phyloP scores from a whole-genome alignment of 1,140 invertebrate species.

The Caenorhabditis inopinata region DNA sequence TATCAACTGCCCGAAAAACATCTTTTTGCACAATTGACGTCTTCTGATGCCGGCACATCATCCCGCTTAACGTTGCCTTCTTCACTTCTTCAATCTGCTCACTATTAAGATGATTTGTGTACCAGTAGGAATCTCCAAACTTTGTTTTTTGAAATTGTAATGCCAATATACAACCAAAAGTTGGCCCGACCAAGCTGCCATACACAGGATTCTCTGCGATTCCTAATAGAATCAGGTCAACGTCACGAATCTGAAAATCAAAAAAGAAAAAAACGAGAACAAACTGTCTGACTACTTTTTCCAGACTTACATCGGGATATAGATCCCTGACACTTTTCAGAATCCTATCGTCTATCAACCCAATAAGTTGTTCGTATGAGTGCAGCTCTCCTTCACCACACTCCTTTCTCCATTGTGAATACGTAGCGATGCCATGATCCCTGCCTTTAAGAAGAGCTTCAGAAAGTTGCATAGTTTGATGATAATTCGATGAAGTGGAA shows the following conservation, averaged over 20 bases:
- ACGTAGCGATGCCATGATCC: neutral
- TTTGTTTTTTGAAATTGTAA: conserved; percentile 3
- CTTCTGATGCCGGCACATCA: conserved; percentile 16
- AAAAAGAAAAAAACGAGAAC: too few relatives aligned
- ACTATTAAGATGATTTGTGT: neutral
- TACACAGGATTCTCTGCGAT: neutral
- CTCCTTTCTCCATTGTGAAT: neutral
- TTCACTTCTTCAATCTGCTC: neutral
- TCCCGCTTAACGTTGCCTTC: neutral
- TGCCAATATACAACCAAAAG: neutral
- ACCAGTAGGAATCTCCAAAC: conserved; percentile 2
- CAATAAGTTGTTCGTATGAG: neutral
- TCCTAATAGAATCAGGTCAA: neutral
- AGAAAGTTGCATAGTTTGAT: neutral
- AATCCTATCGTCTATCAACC: neutral
- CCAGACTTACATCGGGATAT: neutral
- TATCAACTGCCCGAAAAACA: neutral
- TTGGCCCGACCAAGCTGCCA: neutral
- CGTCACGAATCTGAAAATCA: neutral
- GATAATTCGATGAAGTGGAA: neutral
- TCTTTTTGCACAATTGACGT: neutral
- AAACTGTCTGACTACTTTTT: too few relatives aligned
- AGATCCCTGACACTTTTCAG: neutral
- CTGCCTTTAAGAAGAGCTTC: neutral
- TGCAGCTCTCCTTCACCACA: neutral